Evolutionary conservation across 2,113 vertebrate genomes (phyloP).

Genomic region (Ctenodactylus gundi): DNA sequence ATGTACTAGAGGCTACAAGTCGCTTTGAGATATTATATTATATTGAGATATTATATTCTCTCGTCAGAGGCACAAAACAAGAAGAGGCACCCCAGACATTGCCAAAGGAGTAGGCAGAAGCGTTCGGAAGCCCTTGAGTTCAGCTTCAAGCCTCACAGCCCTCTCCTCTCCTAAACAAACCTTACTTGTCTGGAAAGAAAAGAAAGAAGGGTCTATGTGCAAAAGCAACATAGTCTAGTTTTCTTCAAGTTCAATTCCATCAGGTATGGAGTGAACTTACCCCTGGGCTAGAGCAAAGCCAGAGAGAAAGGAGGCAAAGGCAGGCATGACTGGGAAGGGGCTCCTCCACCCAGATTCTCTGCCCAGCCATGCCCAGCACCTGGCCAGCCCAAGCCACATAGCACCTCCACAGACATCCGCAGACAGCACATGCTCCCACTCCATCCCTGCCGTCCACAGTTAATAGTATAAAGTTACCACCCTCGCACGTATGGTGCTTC

Average conservation of each 20-base stretch:
- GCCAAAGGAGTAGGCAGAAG: no score
- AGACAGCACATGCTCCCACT: neutral
- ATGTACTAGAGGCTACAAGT: neutral
- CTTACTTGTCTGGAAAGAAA: neutral
- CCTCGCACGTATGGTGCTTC: neutral
- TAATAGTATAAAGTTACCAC: neutral
- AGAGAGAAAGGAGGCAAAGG: neutral
- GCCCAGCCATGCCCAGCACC: neutral
- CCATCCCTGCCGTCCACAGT: neutral
- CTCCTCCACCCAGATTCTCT: neutral
- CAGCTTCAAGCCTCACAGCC: fast-evolving
- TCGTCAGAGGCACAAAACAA: neutral
- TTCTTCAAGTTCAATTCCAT: neutral
- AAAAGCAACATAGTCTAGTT: neutral
- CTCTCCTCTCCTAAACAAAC: no score
- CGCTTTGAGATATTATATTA: neutral
- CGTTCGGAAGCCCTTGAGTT: fast-evolving
- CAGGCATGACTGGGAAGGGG: no score
- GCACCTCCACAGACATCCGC: fast-evolving
- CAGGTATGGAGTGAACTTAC: neutral
- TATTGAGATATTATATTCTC: no score
- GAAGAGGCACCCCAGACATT: no score
- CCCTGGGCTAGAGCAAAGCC: neutral
- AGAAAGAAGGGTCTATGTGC: neutral
- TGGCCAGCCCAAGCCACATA: neutral